These are phyloP conservation scores for Xestoiulus laeticollis DNA, from an alignment of 2,888 invertebrate species.

Conservation along the genomic window DNA sequence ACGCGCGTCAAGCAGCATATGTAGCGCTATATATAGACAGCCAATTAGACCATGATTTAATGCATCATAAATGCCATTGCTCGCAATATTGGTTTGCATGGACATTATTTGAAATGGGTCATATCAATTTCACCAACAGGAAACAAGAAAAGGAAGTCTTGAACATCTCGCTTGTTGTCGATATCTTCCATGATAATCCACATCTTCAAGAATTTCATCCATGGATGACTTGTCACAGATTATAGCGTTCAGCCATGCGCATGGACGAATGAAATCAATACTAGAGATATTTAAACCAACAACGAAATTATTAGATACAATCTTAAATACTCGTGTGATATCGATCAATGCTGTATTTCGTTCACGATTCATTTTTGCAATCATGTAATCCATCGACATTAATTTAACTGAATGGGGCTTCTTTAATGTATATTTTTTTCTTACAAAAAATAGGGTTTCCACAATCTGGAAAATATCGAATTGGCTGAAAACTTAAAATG, in stretches of 20 bases:
- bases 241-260: neutral
- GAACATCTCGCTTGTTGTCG: neutral
- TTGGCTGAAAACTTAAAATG: too few species aligned
- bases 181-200: neutral
- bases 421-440: too few species aligned
- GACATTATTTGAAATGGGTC: neutral
- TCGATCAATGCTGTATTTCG: too few species aligned
- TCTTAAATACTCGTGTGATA: neutral
- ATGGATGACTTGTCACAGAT: neutral
- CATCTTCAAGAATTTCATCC: neutral
- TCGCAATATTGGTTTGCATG: neutral
- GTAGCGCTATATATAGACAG: neutral
- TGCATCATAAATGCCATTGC: neutral
- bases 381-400: too few species aligned
- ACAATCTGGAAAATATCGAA: too few species aligned
- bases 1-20: neutral
- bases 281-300: neutral
- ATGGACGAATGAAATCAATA: neutral
- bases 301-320: too few species aligned
- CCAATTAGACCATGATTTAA: constrained; percentile 24
- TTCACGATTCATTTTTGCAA: too few species aligned
- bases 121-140: neutral
- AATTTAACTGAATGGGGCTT: too few species aligned
- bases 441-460: too few species aligned
- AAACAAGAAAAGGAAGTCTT: constrained; percentile 7